Evolutionary conservation across 2,888 invertebrate genomes (phyloP).

Genomic region (Pecten maximus): DNA sequence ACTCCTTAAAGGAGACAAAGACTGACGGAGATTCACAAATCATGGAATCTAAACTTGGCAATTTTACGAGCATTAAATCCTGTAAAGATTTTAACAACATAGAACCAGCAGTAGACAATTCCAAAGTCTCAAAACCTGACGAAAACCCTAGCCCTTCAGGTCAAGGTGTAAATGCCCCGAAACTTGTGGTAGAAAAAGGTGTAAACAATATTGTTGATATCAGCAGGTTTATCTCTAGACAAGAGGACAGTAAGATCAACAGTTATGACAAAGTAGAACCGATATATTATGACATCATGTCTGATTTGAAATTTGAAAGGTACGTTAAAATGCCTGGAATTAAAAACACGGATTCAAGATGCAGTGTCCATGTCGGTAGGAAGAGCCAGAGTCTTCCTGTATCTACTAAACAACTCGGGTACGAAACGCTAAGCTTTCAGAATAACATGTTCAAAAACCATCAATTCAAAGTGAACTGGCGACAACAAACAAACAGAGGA

Average conservation of each 20-base stretch:
- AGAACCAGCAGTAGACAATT: neutral
- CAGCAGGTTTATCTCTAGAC: neutral
- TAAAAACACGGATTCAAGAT: neutral
- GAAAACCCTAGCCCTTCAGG: neutral
- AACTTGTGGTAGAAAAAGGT: neutral
- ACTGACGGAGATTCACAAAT: neutral
- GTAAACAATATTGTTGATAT: neutral
- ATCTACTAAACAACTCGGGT: neutral
- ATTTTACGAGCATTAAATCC: neutral
- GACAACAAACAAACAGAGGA: neutral
- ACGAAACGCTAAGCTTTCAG: neutral
- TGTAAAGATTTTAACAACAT: neutral
- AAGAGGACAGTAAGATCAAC: neutral
- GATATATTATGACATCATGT: neutral
- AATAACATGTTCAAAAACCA: slow-evolving; percentile 16
- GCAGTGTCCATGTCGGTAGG: neutral
- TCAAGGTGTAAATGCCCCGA: neutral
- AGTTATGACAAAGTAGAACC: neutral
- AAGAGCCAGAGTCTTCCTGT: neutral
- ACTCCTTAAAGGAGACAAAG: neutral
- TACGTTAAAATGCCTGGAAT: neutral
- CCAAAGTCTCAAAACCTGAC: neutral
- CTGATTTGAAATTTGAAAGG: neutral
- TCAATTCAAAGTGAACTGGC: neutral
- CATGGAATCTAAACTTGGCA: neutral